Conservation (phyloP, 2,888 invertebrate species). For the Argyra leucocephala region DNA sequence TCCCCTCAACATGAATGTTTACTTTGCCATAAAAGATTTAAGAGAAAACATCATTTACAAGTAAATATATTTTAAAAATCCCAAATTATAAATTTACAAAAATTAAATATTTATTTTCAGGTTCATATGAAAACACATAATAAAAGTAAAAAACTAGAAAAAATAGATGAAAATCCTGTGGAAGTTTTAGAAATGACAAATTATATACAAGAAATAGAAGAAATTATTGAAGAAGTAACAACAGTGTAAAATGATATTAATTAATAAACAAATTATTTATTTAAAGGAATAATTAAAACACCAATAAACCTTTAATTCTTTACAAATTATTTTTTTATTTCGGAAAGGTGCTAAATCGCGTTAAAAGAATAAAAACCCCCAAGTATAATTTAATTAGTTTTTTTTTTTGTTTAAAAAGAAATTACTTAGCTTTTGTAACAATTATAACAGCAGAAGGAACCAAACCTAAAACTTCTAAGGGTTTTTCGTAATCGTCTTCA, state of each 20-base stretch:
- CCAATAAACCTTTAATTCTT: neutral
- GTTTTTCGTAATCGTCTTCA: constrained; percentile 78
- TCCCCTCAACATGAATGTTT: constrained; percentile 28
- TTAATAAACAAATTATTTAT: no score
- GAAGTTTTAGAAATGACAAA: no score
- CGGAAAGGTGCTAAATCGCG: neutral
- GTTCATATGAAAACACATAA: neutral
- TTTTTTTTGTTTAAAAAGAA: constrained; percentile 1
- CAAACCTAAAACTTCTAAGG: constrained; percentile 72
- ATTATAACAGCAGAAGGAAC: constrained; percentile 77
- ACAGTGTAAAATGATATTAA: no score
- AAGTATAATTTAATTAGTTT: neutral
- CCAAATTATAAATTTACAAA: neutral
- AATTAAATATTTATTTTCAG: neutral
- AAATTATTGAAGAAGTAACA: no score
- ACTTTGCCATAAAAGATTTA: constrained; percentile 29
- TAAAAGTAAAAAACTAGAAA: neutral
- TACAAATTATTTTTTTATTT: neutral
- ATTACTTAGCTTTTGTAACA: constrained; percentile 50
- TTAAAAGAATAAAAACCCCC: constrained; percentile 2
- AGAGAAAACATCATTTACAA: constrained; percentile 32
- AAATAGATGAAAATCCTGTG: no score
- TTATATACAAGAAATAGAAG: no score
- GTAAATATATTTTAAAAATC: constrained; percentile 18
- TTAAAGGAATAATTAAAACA: no score